phyloP scores from a whole-genome alignment of 2,113 vertebrate species.

The Gracilinanus agilis region DNA sequence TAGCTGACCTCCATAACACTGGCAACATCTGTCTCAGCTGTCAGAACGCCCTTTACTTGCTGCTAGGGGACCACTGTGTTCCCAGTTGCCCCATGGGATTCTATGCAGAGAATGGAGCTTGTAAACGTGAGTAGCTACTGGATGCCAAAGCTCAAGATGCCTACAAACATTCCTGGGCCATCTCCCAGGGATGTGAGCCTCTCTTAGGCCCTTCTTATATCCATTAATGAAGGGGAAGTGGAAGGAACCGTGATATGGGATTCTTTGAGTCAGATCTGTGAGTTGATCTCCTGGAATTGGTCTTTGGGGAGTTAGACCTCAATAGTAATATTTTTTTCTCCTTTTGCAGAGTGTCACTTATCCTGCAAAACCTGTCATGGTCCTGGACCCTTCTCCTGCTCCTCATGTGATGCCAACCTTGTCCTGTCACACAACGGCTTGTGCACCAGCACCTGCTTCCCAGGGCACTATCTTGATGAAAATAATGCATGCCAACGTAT shows the following conservation, averaged over 20 bases:
- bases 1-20: slow-evolving; percentile 84
- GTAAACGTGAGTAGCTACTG: slow-evolving; percentile 88
- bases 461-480: slow-evolving; percentile 88
- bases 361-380: slow-evolving; percentile 90
- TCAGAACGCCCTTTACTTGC: slow-evolving; percentile 80
- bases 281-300: fast-evolving
- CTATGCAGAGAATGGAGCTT: slow-evolving; percentile 84
- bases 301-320: not conserved
- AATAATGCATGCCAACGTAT: slow-evolving; percentile 87
- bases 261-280: fast-evolving
- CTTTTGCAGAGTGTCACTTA: slow-evolving; percentile 89
- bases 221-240: fast-evolving
- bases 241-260: not conserved
- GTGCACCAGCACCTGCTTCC: slow-evolving; percentile 87
- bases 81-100: slow-evolving; percentile 86
- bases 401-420: slow-evolving; percentile 84
- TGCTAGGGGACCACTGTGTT: slow-evolving; percentile 91
- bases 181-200: not conserved
- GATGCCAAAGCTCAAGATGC: not conserved
- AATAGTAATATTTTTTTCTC: slow-evolving; percentile 3
- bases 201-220: not conserved
- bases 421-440: slow-evolving; percentile 87
- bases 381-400: slow-evolving; percentile 87
- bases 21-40: slow-evolving; percentile 93
- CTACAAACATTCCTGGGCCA: not conserved